phyloP scores from a whole-genome alignment of 1,140 invertebrate species.

The Liolophura sinensis region DNA sequence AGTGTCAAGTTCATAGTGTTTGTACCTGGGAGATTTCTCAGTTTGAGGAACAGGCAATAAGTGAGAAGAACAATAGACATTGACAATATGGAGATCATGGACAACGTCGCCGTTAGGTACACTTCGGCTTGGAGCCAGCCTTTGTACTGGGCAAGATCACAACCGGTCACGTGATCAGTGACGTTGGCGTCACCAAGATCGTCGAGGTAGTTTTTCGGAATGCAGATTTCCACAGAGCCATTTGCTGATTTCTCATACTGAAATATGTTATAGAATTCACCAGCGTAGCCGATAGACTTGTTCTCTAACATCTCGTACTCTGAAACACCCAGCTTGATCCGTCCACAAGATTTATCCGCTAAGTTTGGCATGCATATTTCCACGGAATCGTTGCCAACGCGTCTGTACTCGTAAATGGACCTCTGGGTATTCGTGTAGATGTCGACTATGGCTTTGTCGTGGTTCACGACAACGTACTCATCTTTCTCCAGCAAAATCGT shows the following conservation, averaged over 20 bases:
- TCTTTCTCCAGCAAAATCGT: slow-evolving; percentile 55
- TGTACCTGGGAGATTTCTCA: slow-evolving; percentile 63
- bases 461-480: slow-evolving; percentile 56
- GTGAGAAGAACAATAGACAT: slow-evolving; percentile 52
- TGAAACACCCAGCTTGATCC: no score
- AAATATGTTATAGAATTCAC: slow-evolving; percentile 27
- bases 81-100: slow-evolving; percentile 43
- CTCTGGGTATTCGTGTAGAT: background rate
- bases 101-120: slow-evolving; percentile 40
- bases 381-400: background rate
- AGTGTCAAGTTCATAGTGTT: slow-evolving; percentile 62
- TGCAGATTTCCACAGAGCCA: slow-evolving; percentile 26
- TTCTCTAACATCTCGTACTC: slow-evolving; percentile 14
- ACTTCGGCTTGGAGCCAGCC: slow-evolving; percentile 26
- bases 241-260: slow-evolving; percentile 27
- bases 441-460: slow-evolving; percentile 31
- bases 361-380: slow-evolving; percentile 2
- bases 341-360: no score
- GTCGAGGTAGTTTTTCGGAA: slow-evolving; percentile 15
- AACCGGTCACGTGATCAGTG: background rate
- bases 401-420: slow-evolving; percentile 1
- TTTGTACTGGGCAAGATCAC: background rate
- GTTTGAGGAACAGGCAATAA: slow-evolving; percentile 57
- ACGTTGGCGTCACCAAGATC: background rate
- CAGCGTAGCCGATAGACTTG: slow-evolving; percentile 31